Evolutionary conservation across 1,140 invertebrate genomes (phyloP).

Genomic region (Drosophila bifasciata): DNA sequence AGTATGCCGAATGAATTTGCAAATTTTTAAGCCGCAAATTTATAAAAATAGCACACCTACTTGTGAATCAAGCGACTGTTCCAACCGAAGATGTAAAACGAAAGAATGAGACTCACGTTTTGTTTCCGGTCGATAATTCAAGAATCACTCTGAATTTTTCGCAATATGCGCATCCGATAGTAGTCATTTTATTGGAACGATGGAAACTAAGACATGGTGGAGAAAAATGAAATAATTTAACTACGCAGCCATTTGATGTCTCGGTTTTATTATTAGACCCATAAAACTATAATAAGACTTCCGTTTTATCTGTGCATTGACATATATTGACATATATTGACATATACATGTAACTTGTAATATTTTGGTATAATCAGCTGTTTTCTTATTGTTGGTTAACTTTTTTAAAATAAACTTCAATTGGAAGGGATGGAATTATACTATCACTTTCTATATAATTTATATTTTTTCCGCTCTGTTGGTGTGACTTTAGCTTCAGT

Average conservation of each 20-base stretch:
- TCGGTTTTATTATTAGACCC: too few species aligned
- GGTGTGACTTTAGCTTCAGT: slow-evolving; percentile 30
- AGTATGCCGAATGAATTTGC: slow-evolving; percentile 22
- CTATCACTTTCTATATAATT: slow-evolving; percentile 37
- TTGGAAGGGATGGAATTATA: slow-evolving; percentile 43
- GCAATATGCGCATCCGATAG: too few species aligned
- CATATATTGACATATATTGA: neutral
- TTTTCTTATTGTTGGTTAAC: slow-evolving; percentile 43
- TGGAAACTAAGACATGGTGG: slow-evolving; percentile 6
- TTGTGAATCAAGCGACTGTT: slow-evolving; percentile 44
- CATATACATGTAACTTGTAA: neutral
- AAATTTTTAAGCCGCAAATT: slow-evolving; percentile 33
- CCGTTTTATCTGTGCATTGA: slow-evolving; percentile 7
- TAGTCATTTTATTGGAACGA: slow-evolving; percentile 2
- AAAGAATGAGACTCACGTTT: slow-evolving; percentile 53
- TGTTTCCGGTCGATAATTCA: slow-evolving; percentile 48
- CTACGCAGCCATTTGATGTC: too few species aligned
- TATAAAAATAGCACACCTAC: slow-evolving; percentile 37
- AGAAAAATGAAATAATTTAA: neutral
- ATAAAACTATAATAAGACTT: slow-evolving; percentile 12
- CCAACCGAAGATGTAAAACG: slow-evolving; percentile 55
- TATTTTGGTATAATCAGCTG: slow-evolving; percentile 1
- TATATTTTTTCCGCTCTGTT: slow-evolving; percentile 32
- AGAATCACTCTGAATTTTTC: slow-evolving; percentile 15
- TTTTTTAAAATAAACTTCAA: slow-evolving; percentile 56